These are phyloP conservation scores for Plebejus argus DNA, from an alignment of 2,888 invertebrate genomes.

Conservation along the genomic window DNA sequence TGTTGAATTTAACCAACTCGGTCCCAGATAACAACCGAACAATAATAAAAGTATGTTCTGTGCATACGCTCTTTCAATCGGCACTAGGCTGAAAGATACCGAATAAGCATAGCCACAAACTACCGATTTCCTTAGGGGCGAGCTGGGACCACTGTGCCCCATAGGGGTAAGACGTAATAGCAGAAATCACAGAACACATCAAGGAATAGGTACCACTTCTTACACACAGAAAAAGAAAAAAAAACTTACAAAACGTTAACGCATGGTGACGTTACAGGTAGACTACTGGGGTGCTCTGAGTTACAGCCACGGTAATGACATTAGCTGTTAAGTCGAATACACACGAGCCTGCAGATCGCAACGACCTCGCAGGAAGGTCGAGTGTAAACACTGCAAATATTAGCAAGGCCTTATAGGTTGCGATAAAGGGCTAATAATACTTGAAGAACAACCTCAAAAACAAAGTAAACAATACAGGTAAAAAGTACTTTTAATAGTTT, in stretches of 20 bases:
- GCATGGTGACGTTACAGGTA: not conserved
- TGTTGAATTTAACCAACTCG: no score
- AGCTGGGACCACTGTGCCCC: not conserved
- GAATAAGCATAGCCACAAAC: no score
- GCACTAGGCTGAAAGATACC: no score
- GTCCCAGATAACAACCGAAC: no score
- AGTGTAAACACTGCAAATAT: not conserved
- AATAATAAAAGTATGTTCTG: no score
- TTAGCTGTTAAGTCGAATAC: constrained; percentile 4
- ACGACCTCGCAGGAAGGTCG: not conserved
- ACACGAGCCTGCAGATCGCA: not conserved
- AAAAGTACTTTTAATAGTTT: no score
- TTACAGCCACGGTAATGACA: constrained; percentile 1
- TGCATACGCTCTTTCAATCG: no score
- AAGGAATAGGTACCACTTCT: not conserved
- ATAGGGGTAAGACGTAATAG: not conserved
- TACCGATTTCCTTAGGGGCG: not conserved
- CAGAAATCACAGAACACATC: not conserved
- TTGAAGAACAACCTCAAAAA: not conserved
- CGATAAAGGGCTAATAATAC: constrained; percentile 1
- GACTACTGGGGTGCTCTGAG: not conserved
- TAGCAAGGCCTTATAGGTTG: not conserved
- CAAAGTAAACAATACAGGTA: not conserved
- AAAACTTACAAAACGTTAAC: constrained; percentile 23
- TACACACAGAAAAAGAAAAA: not conserved